Base-by-base conservation (phyloP, 2,888 invertebrate species). In the Rhagonycha fulva region DNA sequence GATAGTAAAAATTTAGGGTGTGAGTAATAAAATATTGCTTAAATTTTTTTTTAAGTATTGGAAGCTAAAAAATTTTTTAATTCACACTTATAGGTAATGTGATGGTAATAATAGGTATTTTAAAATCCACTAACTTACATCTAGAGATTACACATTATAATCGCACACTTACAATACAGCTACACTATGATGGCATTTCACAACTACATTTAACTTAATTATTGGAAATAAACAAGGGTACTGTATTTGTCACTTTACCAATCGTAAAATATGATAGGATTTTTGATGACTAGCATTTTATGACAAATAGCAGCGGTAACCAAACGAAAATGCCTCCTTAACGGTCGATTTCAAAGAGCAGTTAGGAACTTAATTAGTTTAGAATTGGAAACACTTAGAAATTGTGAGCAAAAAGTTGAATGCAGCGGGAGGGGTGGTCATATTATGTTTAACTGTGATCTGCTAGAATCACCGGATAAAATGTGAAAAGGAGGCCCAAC, bases 121-220 rank as follows among this genome's bases (percentile, higher is more conserved):
- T 77, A 72, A 74, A 77, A 74, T 74, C 72, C 77, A 74, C 74
- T 77, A 77, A 77, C 74, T 74, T 77, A 77, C 74, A 72, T 62
- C 74, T 77, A 77, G 69, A 63, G 77, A 71, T 77, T 77, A 77
- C 69, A 77, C 12, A 32, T 32, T 32, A 32, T 74, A 74, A 77
- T 77, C 76, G 87, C 87, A 87, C 87, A 87, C 86, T 84, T 86
- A 87, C 79, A 76, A 68, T 81, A 82, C 85, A 84, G 82, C 76
- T 81, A 81, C 84, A 85, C 84, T 83, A 85, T 84, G 85, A 86
- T 85, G 86, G 86, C 86, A 86, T 86, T 86, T 85, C 84, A 85
- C 85, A 85, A 84, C 85, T 85, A 85, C 74, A 76, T 67, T 74
- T 83, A 84, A 85, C 83, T 85, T 83, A 84, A 84, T 71, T 72